A percentile compares a stretch with the other conserved stretches of the same genome.
Conservation (phyloP, 2,113 vertebrate genomes). For the Malurus elegans region DNA sequence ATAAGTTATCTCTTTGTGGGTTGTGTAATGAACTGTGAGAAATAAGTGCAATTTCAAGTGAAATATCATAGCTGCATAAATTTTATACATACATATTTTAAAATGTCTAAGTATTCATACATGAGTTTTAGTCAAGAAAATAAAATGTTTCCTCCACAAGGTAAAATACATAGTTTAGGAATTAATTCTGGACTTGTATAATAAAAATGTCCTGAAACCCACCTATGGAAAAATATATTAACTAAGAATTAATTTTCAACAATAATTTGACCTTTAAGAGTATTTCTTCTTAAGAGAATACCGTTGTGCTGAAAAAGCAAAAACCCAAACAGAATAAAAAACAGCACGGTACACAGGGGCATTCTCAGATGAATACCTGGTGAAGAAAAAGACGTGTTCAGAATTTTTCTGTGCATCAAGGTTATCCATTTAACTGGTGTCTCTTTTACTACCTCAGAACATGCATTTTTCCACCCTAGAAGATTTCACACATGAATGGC, state of each 20-base stretch:
- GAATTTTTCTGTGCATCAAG: conserved; percentile 48
- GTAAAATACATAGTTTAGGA: background rate
- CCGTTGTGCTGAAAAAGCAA: conserved; percentile 43
- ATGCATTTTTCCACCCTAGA: conserved; percentile 60
- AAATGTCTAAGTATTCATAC: background rate
- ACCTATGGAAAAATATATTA: conserved; percentile 5
- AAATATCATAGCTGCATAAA: background rate
- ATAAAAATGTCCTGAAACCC: background rate
- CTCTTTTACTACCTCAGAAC: conserved; percentile 52
- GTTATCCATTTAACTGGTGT: conserved; percentile 50
- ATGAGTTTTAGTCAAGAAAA: background rate
- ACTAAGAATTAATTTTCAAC: background rate
- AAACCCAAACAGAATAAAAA: conserved; percentile 34
- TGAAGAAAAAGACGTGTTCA: conserved; percentile 21
- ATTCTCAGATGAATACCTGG: conserved; percentile 42
- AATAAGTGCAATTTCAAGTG: background rate
- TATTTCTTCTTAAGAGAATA: conserved; percentile 14
- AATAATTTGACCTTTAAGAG: background rate
- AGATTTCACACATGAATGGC: conserved; percentile 62
- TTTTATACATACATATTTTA: background rate
- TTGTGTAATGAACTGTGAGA: background rate
- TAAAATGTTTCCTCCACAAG: background rate
- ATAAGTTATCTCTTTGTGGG: background rate
- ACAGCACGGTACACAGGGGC: background rate
- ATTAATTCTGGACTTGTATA: background rate